Conservation (phyloP, 2,888 invertebrate species). For the Chymomyza amoena region DNA sequence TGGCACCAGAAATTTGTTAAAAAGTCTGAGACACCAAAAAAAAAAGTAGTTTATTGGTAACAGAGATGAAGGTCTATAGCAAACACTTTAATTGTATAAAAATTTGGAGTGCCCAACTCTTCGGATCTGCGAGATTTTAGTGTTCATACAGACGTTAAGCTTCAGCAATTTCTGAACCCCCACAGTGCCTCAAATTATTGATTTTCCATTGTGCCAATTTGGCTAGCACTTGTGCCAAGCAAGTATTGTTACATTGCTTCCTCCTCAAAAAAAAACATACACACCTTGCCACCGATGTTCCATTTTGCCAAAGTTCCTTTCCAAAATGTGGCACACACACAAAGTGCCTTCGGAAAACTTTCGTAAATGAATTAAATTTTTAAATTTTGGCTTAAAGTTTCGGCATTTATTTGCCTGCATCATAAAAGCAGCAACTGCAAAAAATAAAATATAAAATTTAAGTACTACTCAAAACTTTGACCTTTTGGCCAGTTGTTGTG, state of each 20-base stretch:
- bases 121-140: too few relatives aligned
- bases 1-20: background rate
- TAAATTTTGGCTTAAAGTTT: background rate
- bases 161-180: background rate
- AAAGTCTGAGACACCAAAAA: too few relatives aligned
- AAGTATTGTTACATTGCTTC: background rate
- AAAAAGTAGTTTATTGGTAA: too few relatives aligned
- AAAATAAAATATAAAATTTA: slow-evolving; percentile 37
- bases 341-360: background rate
- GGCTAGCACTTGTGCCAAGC: background rate
- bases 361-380: slow-evolving; percentile 43
- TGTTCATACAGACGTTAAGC: background rate
- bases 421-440: slow-evolving; percentile 11
- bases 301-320: background rate
- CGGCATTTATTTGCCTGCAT: slow-evolving; percentile 8
- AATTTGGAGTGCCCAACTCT: too few relatives aligned
- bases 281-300: background rate
- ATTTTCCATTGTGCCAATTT: background rate
- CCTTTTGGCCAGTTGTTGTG: slow-evolving; percentile 18
- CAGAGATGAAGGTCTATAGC: too few relatives aligned
- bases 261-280: background rate
- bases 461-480: slow-evolving; percentile 46
- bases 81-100: too few relatives aligned
- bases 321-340: background rate
- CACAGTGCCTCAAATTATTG: background rate